Evolutionary conservation across 1,140 invertebrate genomes (phyloP), one percentile per base, ranked within the genome.

Genomic region (Diorhabda elongata): DNA sequence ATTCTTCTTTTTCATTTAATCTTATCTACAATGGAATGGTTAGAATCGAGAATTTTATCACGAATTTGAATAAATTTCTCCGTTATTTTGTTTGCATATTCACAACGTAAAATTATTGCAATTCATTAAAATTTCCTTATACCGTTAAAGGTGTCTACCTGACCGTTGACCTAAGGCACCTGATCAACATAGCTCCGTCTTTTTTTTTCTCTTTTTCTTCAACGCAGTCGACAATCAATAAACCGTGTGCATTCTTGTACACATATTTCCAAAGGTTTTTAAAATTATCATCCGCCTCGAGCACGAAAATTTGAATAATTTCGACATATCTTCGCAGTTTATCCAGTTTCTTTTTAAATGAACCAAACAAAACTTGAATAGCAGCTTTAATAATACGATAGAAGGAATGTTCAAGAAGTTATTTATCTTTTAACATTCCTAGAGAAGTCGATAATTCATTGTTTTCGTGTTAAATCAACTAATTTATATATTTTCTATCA

Each of bases 111-210:
- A 62, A 41, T 61, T 3, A 4, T 8, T 44, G 42, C 60, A 62
- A 9, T 44, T n/a, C 43, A 62, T 42, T n/a, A 44, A 44, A 5
- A 44, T 62, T 7, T 11, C 42, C 42, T 62, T 42, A 62, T 42
- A 62, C 26, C 44, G 44, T 62, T 62, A 62, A 44, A 62, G 42
- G 42, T 62, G 42, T 44, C 8, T 62, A 44, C 56, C 41, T 68
- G 61, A 68, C 67, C 67, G 57, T 52, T 68, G 67, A 68, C 67
- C 67, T 59, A 61, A 56, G 43, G 52, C 67, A 44, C 52, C 47
- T 66, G 64, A 47, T 66, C 52, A 66, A 57, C 52, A 58, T 11
- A 47, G 3, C 9, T 5, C n/a, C 41, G 62, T 64, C 11, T 42
- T 47, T 47, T 45, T 9, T 57, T 66, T 11, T n/a, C n/a, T 26